These are phyloP conservation scores for Ara ararauna DNA, from an alignment of 2,797 vertebrate species.

Conservation along the genomic window DNA sequence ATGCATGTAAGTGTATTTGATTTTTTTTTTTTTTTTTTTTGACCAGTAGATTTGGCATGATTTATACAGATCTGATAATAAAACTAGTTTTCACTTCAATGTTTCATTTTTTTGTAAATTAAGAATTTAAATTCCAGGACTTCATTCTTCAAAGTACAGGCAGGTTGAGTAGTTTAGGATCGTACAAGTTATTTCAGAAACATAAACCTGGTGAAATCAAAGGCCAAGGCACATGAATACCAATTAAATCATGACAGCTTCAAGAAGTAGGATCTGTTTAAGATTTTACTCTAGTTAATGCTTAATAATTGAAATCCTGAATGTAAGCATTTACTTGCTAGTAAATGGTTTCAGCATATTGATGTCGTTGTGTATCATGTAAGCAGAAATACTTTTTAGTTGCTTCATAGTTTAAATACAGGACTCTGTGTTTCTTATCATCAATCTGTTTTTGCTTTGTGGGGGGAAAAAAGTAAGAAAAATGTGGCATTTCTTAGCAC, in stretches of 20 bases:
- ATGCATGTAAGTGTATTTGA: not conserved
- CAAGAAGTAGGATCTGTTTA: not conserved
- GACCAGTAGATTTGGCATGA: not conserved
- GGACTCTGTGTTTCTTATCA: not conserved
- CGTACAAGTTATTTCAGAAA: not conserved
- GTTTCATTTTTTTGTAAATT: not conserved
- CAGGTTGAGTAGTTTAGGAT: not conserved
- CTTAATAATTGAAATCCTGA: not conserved
- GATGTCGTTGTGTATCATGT: not conserved
- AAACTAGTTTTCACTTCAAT: not conserved
- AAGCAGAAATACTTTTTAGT: not conserved
- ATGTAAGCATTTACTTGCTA: not conserved
- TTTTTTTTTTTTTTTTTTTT: not conserved
- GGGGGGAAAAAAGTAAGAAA: accelerated
- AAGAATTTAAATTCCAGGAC: not conserved
- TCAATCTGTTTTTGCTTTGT: not conserved
- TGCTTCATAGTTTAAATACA: not conserved
- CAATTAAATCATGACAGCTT: not conserved
- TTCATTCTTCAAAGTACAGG: not conserved
- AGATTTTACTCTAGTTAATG: not conserved
- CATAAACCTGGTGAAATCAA: not conserved
- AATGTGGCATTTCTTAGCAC: not conserved
- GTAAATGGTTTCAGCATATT: not conserved
- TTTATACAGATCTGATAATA: not conserved
- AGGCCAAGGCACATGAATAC: not conserved